Base-by-base conservation (phyloP, 2,888 invertebrate genomes). In the Mantis religiosa region DNA sequence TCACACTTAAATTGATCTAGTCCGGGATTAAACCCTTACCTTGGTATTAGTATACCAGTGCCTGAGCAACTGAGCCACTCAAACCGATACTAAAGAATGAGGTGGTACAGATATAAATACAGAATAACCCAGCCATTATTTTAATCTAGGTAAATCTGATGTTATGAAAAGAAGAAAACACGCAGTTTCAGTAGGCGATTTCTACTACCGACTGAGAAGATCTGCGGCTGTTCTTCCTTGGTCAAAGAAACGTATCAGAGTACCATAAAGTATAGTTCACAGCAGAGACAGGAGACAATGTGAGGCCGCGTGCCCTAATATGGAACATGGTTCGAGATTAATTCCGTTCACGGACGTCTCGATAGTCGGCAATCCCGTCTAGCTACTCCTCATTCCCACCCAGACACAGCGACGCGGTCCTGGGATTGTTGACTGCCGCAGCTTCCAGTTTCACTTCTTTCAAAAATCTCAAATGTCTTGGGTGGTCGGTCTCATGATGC, bases 301-400 rank as follows among this genome's bases (percentile, higher is more conserved):
- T 71, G 54, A 71, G 54, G 20, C 54, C 54, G 54, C 6, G 54
- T 86, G 81, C 81, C 86, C 86, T 86, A 86, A 86, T 86, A 86
- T 71, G 86, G 86, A 86, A 86, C 86, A 86, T 8, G 9, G 6
- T 30, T 28, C 25, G 20, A 28, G 81, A 86, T 86, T 86, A 86
- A 86, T 86, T 86, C 86, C 54, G 25, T 86, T 86, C 86, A 86
- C 85, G 85, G 54, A 47, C 81, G 81, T 86, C 86, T 86, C 71
- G 86, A 28, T 86, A 71, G 54, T 71, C 54, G 20, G 54, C 54
- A 71, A 71, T 71, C 54, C 25, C 54, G 54, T 71, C 54, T 20
- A 25, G 54, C 25, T 71, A 20, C 54, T 71, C 54, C 54, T 71
- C 54, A 71, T 71, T 71, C 54, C 54, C 54, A 71, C 54, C 54